These are phyloP conservation scores for Limnephilus marmoratus DNA, from an alignment of 2,888 invertebrate genomes.

Conservation along the genomic window DNA sequence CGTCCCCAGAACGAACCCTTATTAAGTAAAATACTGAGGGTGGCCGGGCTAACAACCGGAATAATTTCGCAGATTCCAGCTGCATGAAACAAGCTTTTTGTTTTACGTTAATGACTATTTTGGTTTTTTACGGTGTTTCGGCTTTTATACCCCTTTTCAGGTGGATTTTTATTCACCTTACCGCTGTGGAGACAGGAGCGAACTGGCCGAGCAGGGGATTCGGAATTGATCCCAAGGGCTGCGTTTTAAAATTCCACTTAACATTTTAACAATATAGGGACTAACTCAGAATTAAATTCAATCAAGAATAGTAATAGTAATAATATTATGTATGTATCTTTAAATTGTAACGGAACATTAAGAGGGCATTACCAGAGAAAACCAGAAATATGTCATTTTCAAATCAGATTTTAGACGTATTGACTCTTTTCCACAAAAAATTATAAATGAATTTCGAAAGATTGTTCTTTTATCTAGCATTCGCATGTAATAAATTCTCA, in stretches of 20 bases:
- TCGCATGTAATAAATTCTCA: too few species aligned
- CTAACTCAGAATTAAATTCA: too few species aligned
- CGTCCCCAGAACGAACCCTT: neutral
- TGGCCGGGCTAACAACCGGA: conserved; percentile 21
- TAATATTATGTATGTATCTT: too few species aligned
- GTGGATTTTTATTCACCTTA: conserved; percentile 55
- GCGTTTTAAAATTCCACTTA: neutral
- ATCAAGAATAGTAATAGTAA: too few species aligned
- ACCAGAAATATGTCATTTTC: too few species aligned
- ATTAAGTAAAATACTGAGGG: conserved; percentile 36
- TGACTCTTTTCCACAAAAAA: too few species aligned
- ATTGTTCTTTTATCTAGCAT: too few species aligned
- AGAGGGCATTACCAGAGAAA: too few species aligned
- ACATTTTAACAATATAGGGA: too few species aligned
- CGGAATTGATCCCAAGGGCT: neutral
- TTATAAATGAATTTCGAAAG: too few species aligned
- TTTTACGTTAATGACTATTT: conserved; percentile 65
- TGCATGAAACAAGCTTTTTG: conserved; percentile 64
- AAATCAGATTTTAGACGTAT: too few species aligned
- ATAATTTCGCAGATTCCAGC: conserved; percentile 12
- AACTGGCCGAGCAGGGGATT: neutral
- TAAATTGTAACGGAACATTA: too few species aligned
- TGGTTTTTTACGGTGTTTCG: conserved; percentile 64
- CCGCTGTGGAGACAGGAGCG: neutral
- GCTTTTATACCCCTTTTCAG: conserved; percentile 65